Evolutionary conservation across 2,888 invertebrate species (phyloP).

Genomic region (Synanthedon andrenaeformis): DNA sequence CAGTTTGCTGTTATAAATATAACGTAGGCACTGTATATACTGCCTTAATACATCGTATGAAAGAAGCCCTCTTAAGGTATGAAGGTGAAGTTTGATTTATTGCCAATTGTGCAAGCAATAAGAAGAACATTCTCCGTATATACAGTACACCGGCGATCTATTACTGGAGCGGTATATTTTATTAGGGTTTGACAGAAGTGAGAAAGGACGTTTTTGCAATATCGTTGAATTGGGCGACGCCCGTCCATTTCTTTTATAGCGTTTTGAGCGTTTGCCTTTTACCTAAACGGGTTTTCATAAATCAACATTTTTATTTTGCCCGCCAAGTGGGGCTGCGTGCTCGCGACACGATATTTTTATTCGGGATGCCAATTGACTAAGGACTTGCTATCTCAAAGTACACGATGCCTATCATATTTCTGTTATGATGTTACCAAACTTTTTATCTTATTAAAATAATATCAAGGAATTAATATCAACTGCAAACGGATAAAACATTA

Average conservation of each 20-base stretch:
- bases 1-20: too few species aligned
- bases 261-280: slow-evolving; percentile 25
- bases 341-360: background rate
- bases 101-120: background rate
- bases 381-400: background rate
- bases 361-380: background rate
- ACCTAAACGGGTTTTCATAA: slow-evolving; percentile 21
- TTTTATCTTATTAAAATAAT: too few species aligned
- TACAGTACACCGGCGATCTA: background rate
- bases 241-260: slow-evolving; percentile 22
- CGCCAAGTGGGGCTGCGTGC: slow-evolving; percentile 1
- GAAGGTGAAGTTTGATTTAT: background rate
- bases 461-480: too few species aligned
- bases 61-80: too few species aligned
- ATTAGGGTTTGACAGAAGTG: slow-evolving; percentile 29
- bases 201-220: slow-evolving; percentile 28
- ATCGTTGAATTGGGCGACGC: slow-evolving; percentile 16
- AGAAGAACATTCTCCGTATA: background rate
- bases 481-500: too few species aligned
- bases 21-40: too few species aligned
- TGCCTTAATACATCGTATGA: too few species aligned
- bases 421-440: background rate
- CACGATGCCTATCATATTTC: too few species aligned
- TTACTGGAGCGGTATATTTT: slow-evolving; percentile 14
- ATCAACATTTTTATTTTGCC: slow-evolving; percentile 8